Conservation (phyloP, 2,797 vertebrate genomes). For the Micromesistius poutassou region DNA sequence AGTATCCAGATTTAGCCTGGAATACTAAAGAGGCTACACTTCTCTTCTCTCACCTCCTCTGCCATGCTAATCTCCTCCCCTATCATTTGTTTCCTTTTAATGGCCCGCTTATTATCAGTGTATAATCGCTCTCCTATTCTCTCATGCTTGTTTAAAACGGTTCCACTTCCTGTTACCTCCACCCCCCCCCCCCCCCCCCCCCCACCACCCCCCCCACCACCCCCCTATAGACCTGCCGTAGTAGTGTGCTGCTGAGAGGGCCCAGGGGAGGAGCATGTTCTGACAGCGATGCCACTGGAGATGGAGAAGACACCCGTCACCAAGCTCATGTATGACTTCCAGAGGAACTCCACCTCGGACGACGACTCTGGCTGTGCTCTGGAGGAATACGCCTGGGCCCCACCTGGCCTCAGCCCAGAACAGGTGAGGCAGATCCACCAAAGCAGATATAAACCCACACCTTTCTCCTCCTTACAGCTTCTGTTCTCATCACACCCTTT, state of each 20-base stretch:
- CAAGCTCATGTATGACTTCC: slow-evolving; percentile 99
- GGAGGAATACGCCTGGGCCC: slow-evolving; percentile 96
- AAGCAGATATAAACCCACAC: neutral
- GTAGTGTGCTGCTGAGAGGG: slow-evolving; percentile 74
- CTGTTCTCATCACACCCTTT: neutral
- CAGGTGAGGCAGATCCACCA: slow-evolving; percentile 68
- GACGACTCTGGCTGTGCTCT: slow-evolving; percentile 96
- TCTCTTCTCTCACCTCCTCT: neutral
- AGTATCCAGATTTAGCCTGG: slow-evolving; percentile 3
- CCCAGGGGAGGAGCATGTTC: slow-evolving; percentile 84
- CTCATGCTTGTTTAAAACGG: neutral
- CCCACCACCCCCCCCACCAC: slow-evolving; percentile 1
- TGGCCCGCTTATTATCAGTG: neutral
- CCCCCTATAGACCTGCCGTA: slow-evolving; percentile 74
- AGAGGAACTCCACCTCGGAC: slow-evolving; percentile 96
- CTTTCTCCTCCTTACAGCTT: neutral
- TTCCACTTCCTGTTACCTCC: slow-evolving; percentile 1
- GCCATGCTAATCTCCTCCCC: neutral
- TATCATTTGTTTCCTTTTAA: neutral
- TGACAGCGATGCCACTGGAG: slow-evolving; percentile 94
- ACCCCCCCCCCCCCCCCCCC: neutral
- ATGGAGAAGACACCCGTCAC: slow-evolving; percentile 98
- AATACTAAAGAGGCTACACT: slow-evolving; percentile 8
- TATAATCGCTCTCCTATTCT: neutral
- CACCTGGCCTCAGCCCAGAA: slow-evolving; percentile 92